Percentiles rank a stretch among this genome's conserved stretches.
These are phyloP conservation scores for Diprion similis DNA, from an alignment of 1,140 invertebrate species.

Conservation along the genomic window DNA sequence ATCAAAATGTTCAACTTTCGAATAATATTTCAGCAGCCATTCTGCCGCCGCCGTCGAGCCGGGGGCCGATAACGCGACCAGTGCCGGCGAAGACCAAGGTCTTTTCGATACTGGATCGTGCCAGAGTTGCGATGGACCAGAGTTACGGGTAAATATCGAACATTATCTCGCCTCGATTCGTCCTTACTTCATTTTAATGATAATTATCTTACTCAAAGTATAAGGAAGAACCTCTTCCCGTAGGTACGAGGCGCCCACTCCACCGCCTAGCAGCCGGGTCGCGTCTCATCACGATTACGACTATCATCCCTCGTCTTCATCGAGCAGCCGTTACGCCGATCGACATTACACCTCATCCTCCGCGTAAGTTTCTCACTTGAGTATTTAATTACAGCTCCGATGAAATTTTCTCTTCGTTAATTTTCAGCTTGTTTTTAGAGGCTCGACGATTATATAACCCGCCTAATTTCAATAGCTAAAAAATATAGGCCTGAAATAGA, in stretches of 20 bases:
- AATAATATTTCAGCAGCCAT: slow-evolving; percentile 38
- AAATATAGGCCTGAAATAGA: no score
- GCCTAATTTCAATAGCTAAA: no score
- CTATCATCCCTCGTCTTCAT: slow-evolving; percentile 42
- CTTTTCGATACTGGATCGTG: slow-evolving; percentile 82
- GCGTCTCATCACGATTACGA: slow-evolving; percentile 50
- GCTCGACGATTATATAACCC: no score
- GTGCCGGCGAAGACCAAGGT: slow-evolving; percentile 79
- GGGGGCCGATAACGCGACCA: slow-evolving; percentile 60
- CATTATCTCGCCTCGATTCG: neutral
- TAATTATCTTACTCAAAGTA: slow-evolving; percentile 18
- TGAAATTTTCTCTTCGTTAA: slow-evolving; percentile 1
- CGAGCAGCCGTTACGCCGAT: slow-evolving; percentile 45
- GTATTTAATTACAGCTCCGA: no score
- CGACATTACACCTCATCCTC: slow-evolving; percentile 46
- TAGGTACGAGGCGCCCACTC: slow-evolving; percentile 45
- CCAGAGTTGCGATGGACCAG: slow-evolving; percentile 80
- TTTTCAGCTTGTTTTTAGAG: no score
- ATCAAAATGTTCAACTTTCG: no score
- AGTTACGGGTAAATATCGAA: slow-evolving; percentile 66
- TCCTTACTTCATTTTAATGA: neutral
- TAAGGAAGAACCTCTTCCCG: slow-evolving; percentile 12
- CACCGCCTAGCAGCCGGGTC: slow-evolving; percentile 40
- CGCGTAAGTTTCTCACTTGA: slow-evolving; percentile 36
- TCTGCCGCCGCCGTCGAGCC: slow-evolving; percentile 51